Conservation (phyloP, 2,797 vertebrate species). For the Anas capensis region DNA sequence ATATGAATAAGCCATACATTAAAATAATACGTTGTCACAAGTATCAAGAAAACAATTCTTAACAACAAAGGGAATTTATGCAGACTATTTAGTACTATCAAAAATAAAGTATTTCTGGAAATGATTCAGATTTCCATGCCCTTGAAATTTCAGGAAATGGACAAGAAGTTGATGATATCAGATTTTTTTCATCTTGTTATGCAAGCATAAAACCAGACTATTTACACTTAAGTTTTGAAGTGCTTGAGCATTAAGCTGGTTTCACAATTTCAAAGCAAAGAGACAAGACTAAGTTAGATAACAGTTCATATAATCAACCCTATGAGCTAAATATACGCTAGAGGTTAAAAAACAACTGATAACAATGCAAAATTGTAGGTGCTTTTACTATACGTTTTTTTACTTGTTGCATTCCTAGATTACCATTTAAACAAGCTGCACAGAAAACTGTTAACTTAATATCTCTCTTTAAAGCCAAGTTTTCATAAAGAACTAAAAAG, state of each 20-base stretch:
- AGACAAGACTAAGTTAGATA: not conserved
- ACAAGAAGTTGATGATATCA: not conserved
- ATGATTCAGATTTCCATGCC: not conserved
- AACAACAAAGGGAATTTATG: not conserved
- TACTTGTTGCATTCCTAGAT: not conserved
- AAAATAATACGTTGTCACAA: not conserved
- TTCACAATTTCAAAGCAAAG: not conserved
- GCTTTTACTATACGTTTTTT: not conserved
- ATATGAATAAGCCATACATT: not conserved
- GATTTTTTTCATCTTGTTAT: not conserved
- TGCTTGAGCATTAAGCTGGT: not conserved
- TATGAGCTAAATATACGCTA: not conserved
- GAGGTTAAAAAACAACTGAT: not conserved
- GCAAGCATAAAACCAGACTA: not conserved
- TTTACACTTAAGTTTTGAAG: not conserved
- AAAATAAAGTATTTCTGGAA: not conserved
- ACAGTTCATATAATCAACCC: not conserved
- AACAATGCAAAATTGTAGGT: not conserved
- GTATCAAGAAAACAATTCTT: not conserved
- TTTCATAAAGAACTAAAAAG: not conserved
- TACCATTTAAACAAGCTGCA: not conserved
- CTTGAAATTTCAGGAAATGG: slow-evolving; percentile 12
- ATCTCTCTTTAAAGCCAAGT: not conserved
- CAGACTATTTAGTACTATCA: not conserved
- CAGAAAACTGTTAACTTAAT: not conserved